Evolutionary conservation across 2,797 vertebrate genomes (phyloP), one percentile per base, ranked within the genome.

Genomic region (Cryptoprocta ferox): DNA sequence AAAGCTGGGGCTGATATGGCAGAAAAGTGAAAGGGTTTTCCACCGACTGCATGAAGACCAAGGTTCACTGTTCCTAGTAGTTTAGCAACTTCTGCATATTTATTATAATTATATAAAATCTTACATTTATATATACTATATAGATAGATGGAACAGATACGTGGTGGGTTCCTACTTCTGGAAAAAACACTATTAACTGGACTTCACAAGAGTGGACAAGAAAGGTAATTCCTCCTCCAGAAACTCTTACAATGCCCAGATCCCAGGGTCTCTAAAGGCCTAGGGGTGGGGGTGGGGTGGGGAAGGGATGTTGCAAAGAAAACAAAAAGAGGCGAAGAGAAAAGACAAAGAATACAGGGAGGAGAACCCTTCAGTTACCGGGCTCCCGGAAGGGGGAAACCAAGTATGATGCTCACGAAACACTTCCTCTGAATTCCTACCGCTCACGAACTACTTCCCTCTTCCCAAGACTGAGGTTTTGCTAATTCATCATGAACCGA

Each of bases 401-500:
- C 87, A 32, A 71, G 39, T 2, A 35, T 2, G 48, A n/a, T 1
- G 48, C 30, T 32, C 53, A 16, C 37, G 45, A 71, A 45, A 66
- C 78, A 15, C 48, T 79, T 70, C 26, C 42, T 87, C 30, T 59
- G 18, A 87, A 73, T 19, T 16, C 24, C 2, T 16, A 63, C 21
- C 2, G 11, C 24, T 70, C 71, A 21, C 10, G 83, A 53, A 35
- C 65, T 28, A 76, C 87, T 76, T 93, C 59, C 48, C 35, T 92
- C 28, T 80, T 66, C 32, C 90, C 42, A 37, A 37, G 59, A 87
- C 3, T 0, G 53, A 79, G 82, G 68, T 93, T 97, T 84, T 95
- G 96, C 95, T 59, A 96, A 97, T 85, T 97, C 97, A 95, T 96
- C 92, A 1, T 24, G 56, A 82, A 82, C 18, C 53, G 12, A 73